Evolutionary conservation across 2,797 vertebrate species (phyloP), one percentile per base, ranked within the genome.

Genomic region (Chaunax sp.): DNA sequence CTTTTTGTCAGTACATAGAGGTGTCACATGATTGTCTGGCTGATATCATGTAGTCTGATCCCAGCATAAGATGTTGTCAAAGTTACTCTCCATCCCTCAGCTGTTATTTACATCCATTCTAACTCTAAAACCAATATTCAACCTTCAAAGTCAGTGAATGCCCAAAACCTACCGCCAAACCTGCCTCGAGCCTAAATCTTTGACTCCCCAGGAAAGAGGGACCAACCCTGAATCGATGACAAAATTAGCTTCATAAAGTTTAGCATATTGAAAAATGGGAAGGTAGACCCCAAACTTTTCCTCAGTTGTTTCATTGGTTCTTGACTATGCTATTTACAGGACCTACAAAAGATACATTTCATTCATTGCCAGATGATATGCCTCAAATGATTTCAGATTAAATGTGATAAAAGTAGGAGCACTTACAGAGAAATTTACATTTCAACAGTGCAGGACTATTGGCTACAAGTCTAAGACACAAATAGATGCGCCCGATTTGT

Each of bases 181-280:
- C 50, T 35, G 4, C n/a, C 30, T 12, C 25, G n/a, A 57, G 67
- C 25, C 19, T 20, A 47, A 53, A 22, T 51, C 47, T 28, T 23
- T 30, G 41, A 52, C 38, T 35, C 19, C 45, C 69, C 26, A 70
- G 35, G 69, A 18, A 20, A 55, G n/a, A 72, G 45, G 51, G 25
- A 28, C 44, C 37, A 54, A 67, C 65, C 65, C 57, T 61, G 69
- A 64, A 65, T n/a, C 37, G 28, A 78, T 78, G 69, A 9, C 35
- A 37, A 37, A 37, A 2, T 55, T 26, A 22, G n/a, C 15, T 7
- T 46, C 25, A 41, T 2, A 46, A 1, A 4, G 28, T 19, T 50
- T 3, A 46, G n/a, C 6, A 14, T 5, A 23, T 11, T 11, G 5
- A 55, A 38, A 1, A 4, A 40, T 0, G 57, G 44, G 54, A 64